phyloP scores from a whole-genome alignment of 2,888 invertebrate genomes.

The Epirrita christyi region DNA sequence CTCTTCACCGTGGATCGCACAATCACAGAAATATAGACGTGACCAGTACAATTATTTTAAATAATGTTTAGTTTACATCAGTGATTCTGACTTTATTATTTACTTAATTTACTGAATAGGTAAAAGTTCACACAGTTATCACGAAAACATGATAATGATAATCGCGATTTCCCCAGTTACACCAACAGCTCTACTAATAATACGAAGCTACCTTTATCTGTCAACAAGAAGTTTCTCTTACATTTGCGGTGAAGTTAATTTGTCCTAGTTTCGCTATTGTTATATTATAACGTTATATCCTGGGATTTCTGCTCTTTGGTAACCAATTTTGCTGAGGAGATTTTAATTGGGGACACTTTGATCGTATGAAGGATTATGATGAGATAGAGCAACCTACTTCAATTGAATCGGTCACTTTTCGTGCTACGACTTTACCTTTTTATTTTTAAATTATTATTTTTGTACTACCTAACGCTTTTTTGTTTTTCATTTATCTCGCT shows the following conservation, averaged over 20 bases:
- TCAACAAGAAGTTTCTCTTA: neutral
- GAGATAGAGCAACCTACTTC: neutral
- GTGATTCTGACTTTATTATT: neutral
- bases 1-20: too few species aligned
- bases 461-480: too few species aligned
- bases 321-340: conserved; percentile 6
- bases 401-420: neutral
- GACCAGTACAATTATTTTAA: neutral
- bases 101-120: neutral
- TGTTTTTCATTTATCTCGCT: too few species aligned
- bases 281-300: conserved; percentile 13
- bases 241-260: conserved; percentile 6
- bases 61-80: neutral
- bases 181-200: neutral
- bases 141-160: neutral
- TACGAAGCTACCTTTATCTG: neutral
- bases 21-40: too few species aligned
- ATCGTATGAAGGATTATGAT: conserved; percentile 7
- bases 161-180: neutral
- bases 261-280: conserved; percentile 8
- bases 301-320: conserved; percentile 5
- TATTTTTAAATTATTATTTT: too few species aligned
- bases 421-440: too few species aligned
- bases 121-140: neutral
- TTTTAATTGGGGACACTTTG: conserved; percentile 8